Evolutionary conservation across 2,888 invertebrate genomes (phyloP).

Genomic region (Macroteleia sp.): DNA sequence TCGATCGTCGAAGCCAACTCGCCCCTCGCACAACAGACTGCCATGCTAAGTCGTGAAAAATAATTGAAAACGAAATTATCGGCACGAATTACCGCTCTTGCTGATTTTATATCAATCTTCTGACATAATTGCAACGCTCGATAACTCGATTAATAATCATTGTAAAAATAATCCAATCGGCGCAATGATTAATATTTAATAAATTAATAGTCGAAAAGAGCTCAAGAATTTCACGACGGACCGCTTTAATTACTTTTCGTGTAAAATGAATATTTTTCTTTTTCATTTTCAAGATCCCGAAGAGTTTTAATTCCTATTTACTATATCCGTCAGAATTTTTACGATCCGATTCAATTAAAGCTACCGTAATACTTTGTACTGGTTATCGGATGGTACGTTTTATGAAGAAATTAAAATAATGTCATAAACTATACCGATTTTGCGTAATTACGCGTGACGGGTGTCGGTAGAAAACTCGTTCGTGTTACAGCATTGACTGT

Average conservation of each 20-base stretch:
- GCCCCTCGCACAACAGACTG: slow-evolving; percentile 25
- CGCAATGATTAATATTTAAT: too few relatives aligned
- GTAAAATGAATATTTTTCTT: too few relatives aligned
- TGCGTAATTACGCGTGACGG: slow-evolving; percentile 34
- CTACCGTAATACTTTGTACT: neutral
- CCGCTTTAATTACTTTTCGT: too few relatives aligned
- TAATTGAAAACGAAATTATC: slow-evolving; percentile 51
- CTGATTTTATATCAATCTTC: too few relatives aligned
- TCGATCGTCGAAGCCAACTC: slow-evolving; percentile 40
- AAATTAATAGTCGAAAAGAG: too few relatives aligned
- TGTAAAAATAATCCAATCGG: too few relatives aligned
- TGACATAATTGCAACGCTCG: too few relatives aligned
- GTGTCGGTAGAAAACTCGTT: slow-evolving; percentile 46
- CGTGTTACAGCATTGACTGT: slow-evolving; percentile 21
- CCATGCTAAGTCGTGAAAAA: slow-evolving; percentile 39
- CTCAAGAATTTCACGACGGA: too few relatives aligned
- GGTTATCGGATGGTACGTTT: slow-evolving; percentile 24
- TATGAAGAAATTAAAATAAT: slow-evolving; percentile 41
- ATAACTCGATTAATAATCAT: too few relatives aligned
- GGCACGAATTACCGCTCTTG: neutral
- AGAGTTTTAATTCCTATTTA: neutral
- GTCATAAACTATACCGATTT: slow-evolving; percentile 35
- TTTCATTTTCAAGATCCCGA: too few relatives aligned
- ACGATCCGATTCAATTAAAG: slow-evolving; percentile 11
- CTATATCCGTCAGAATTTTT: neutral